These are phyloP conservation scores for Jordanella pulchra DNA, from an alignment of 2,797 vertebrate species.

Conservation along the genomic window DNA sequence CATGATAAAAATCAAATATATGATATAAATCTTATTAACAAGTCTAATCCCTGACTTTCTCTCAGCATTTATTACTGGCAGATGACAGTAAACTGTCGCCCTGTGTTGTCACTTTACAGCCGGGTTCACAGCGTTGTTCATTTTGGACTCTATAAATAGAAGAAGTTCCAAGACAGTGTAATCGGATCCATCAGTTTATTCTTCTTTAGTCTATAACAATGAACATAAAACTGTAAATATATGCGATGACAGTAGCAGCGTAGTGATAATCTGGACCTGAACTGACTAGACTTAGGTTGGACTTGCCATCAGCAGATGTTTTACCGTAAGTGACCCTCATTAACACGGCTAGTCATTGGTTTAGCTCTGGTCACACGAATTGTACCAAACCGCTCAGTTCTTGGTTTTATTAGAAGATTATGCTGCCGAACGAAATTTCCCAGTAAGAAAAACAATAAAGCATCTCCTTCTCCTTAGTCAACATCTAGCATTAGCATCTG, in stretches of 20 bases:
- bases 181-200: background rate
- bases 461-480: background rate
- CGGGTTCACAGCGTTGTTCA: background rate
- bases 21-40: too few species aligned
- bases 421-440: too few species aligned
- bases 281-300: too few species aligned
- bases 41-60: too few species aligned
- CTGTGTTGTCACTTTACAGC: background rate
- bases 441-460: too few species aligned
- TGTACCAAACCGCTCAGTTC: background rate
- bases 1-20: too few species aligned
- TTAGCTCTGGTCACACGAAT: background rate
- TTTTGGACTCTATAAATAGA: background rate
- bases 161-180: background rate
- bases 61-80: too few species aligned
- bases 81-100: too few species aligned
- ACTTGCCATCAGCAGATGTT: background rate
- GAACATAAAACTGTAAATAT: too few species aligned
- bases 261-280: background rate
- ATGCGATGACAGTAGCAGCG: background rate
- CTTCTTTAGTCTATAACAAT: background rate
- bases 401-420: too few species aligned
- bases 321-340: background rate
- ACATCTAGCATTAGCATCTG: background rate
- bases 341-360: too few species aligned